Base-by-base conservation (phyloP, 2,888 invertebrate species). In the Bellardia bayeri region DNA sequence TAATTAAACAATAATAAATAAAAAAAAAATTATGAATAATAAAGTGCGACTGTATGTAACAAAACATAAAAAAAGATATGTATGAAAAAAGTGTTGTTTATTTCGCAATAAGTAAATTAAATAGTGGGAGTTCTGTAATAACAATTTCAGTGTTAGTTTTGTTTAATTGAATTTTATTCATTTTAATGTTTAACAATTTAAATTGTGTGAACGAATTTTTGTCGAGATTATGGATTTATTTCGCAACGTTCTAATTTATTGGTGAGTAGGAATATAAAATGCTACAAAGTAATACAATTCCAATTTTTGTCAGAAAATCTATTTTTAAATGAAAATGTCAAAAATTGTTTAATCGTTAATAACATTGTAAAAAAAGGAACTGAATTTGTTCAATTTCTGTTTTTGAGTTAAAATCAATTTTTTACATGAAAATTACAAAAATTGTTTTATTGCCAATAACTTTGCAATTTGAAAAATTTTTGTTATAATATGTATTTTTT, bases 31-130 rank as follows among this genome's bases (percentile, higher is more conserved):
- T 16, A 79, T 37, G 49, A 80, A 56, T 69, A 87, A 79, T 87
- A 85, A 87, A 82, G 58, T 82, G 87, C 85, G 85, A 87, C 85
- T 87, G 85, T 87, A 85, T 87, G 87, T 87, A 85, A 78, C 49
- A 51, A 86, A 81, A 78, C 66, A 84, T 87, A 68, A 87, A 78
- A 82, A 63, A 16, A 33, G 54, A 66, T 72, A 49, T 61, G 11
- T 23, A 23, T 23, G 45, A 66, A 40, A 54, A 37, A 45, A 30
- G 7, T 58, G n/a, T 74, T 74, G 49, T 45, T 80, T 49, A 37
- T 37, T 37, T 37, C 37, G 4, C 37, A 37, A 37, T 1, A 37
- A 37, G 56, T 58, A 30, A 9, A 23, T 23, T 23, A 30, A 58
- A 13, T 13, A 58, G 58, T 58, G 58, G 58, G 58, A 58, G 58